Evolutionary conservation across 2,113 vertebrate genomes (phyloP), one percentile per base, ranked within the genome.

Genomic region (Chaenocephalus aceratus): DNA sequence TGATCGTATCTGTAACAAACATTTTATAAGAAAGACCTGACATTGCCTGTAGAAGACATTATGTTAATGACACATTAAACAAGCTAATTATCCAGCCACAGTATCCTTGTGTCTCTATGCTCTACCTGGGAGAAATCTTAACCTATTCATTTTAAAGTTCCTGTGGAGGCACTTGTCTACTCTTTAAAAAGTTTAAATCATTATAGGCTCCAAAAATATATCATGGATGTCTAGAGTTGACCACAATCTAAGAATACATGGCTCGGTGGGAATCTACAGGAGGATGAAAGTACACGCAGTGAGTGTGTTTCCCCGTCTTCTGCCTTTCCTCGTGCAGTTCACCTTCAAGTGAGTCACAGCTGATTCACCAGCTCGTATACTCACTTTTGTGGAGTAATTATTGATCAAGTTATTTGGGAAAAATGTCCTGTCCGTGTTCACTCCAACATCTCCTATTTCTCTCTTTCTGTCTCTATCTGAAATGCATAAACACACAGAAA

Each of bases 201-300:
- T 86, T 80, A 79, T 18, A 85, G 85, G 79, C 61, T 72, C 56
- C 79, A 66, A 81, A 86, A 84, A 77, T 79, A 87, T 60, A 71
- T 63, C 56, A 65, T 74, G 71, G 70, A 80, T 83, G 74, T 90
- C 66, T 79, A 16, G 14, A 78, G 75, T 78, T 79, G 69, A 87
- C 87, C 83, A 72, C 85, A 83, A 34, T 84, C 86, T 85, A 86
- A 85, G 84, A 92, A 91, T 83, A 89, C 64, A 69, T 53, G 26
- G 48, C 57, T 53, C 13, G 72, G 58, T 80, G 70, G 77, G 83
- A 89, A 82, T 80, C 46, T 76, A 56, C 75, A 58, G 30, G 23
- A 59, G 46, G 67, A 57, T 65, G 58, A 77, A 79, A 73, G 54
- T 65, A 44, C 48, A 72, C 51, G 52, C 58, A n/a, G 23, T 23